Percentiles rank a stretch among this genome's conserved stretches.
Conservation (phyloP, 2,113 vertebrate species). For the Osmerus eperlanus region DNA sequence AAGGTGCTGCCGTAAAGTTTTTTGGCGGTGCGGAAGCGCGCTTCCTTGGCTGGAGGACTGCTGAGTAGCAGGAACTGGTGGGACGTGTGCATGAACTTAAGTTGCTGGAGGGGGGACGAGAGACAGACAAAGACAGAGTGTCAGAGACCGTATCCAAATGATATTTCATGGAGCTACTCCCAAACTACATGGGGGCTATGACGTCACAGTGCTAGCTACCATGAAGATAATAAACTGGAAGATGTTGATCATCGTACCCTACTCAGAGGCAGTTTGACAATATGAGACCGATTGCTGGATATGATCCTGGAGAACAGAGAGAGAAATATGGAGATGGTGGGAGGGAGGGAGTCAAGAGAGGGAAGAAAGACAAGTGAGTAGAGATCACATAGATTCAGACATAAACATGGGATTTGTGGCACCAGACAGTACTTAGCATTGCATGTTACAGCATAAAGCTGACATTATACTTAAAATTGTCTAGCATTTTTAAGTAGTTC, state of each 20-base stretch:
- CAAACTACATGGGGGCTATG: not conserved
- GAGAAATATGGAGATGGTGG: not conserved
- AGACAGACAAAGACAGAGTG: conserved; percentile 18
- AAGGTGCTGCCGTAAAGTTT: conserved; percentile 99
- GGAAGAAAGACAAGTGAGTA: not conserved
- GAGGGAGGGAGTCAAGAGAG: not conserved
- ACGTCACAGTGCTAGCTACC: conserved; percentile 7
- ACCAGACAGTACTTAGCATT: not conserved
- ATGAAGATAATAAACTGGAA: not conserved
- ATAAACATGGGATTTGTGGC: conserved; percentile 72
- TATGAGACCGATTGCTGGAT: conserved; percentile 98
- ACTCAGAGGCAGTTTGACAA: conserved; percentile 98
- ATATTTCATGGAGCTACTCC: conserved; percentile 1
- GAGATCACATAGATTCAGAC: not conserved
- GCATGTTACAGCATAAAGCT: not conserved
- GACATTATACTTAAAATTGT: too few species aligned
- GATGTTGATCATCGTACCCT: conserved; percentile 79
- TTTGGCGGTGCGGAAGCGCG: conserved; percentile 97
- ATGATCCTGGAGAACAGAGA: conserved; percentile 83
- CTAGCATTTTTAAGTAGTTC: too few species aligned
- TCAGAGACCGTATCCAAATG: not conserved
- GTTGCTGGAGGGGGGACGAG: conserved; percentile 80
- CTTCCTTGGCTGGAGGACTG: conserved; percentile 97
- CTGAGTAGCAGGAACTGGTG: conserved; percentile 99
- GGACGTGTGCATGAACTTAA: conserved; percentile 99